These are phyloP conservation scores for Actinemys pallida DNA, from an alignment of 2,113 vertebrate genomes.

Conservation along the genomic window DNA sequence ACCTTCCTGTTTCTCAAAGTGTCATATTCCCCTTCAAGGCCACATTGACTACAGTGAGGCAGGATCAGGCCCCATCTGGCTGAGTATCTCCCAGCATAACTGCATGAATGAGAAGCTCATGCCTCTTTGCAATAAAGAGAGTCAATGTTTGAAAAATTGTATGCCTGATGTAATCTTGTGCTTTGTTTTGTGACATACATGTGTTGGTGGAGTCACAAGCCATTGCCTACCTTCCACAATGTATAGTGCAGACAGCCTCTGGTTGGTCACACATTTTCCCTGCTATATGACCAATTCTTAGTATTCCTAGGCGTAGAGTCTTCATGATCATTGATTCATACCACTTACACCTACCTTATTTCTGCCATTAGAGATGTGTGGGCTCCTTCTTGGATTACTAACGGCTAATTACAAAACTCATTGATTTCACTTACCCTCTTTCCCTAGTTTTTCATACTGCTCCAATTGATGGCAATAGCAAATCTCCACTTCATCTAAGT, in stretches of 20 bases:
- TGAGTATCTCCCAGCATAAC: conserved; percentile 33
- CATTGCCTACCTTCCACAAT: background rate
- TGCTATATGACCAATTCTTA: background rate
- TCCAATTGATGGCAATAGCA: conserved; percentile 41
- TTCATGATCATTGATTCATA: background rate
- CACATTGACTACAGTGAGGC: conserved; percentile 10
- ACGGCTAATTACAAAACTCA: conserved; percentile 12
- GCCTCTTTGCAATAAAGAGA: background rate
- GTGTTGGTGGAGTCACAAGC: background rate
- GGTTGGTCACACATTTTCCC: background rate
- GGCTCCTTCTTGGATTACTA: conserved; percentile 55
- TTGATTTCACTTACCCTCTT: conserved; percentile 35
- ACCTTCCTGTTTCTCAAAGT: conserved; percentile 20
- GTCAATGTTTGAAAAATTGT: background rate
- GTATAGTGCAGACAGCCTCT: background rate
- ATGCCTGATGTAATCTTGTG: background rate
- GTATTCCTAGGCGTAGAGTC: background rate
- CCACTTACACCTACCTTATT: conserved; percentile 42
- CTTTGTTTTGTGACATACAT: fast-evolving
- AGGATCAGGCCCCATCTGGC: background rate
- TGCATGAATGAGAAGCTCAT: background rate
- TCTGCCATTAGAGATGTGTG: conserved; percentile 50
- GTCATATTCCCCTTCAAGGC: background rate
- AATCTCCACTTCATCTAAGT: conserved; percentile 12
- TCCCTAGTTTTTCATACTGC: conserved; percentile 64